These are phyloP conservation scores for Ellobium chinense DNA, from an alignment of 2,888 invertebrate species.

Conservation along the genomic window DNA sequence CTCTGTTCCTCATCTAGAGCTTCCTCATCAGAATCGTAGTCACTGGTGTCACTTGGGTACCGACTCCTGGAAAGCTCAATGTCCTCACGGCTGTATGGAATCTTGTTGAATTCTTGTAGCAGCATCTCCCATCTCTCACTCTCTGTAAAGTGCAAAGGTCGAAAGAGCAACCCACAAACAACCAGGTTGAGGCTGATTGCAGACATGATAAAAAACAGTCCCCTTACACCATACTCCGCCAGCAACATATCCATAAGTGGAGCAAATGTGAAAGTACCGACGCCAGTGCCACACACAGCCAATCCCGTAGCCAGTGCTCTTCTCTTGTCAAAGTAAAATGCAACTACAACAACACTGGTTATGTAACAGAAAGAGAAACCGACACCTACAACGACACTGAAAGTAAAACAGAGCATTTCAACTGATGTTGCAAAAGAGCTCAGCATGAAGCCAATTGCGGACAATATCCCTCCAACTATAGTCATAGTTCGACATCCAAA, in stretches of 20 bases:
- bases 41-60: conserved; percentile 28
- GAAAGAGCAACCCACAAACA: conserved; percentile 74
- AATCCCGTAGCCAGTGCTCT: conserved; percentile 78
- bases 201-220: conserved; percentile 74
- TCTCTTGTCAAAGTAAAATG: conserved; percentile 78
- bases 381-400: conserved; percentile 76
- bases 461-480: conserved; percentile 74
- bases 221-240: conserved; percentile 76
- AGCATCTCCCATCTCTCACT: conserved; percentile 63
- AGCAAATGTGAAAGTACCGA: conserved; percentile 77
- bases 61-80: conserved; percentile 24
- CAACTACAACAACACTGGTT: conserved; percentile 77
- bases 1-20: conserved; percentile 15
- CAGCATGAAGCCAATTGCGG: conserved; percentile 71
- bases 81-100: conserved; percentile 53
- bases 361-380: conserved; percentile 78
- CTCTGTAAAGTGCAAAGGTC: conserved; percentile 71
- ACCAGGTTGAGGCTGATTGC: conserved; percentile 74
- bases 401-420: conserved; percentile 74
- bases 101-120: conserved; percentile 66
- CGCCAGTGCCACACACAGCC: conserved; percentile 77
- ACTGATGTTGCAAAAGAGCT: conserved; percentile 73
- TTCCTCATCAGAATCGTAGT: conserved; percentile 19
- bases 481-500: conserved; percentile 76
- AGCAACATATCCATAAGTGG: conserved; percentile 74